Conservation (phyloP, 2,888 invertebrate species). For the Germaria angustata region DNA sequence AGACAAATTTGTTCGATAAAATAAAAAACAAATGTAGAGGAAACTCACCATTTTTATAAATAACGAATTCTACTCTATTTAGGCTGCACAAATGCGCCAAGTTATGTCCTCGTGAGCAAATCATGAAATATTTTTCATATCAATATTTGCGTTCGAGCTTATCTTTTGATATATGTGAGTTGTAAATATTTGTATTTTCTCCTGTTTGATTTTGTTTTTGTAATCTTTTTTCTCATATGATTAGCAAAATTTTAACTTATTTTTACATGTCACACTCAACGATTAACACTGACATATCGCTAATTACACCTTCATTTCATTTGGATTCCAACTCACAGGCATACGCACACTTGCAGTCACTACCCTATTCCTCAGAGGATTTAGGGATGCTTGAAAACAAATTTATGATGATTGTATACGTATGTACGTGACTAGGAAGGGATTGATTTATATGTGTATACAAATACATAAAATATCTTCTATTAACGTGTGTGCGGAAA, state of each 20-base stretch:
- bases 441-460: too few species aligned
- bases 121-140: background rate
- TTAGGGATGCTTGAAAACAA: background rate
- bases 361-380: background rate
- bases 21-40: background rate
- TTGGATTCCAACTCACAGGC: background rate
- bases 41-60: slow-evolving; percentile 6
- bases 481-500: background rate
- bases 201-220: background rate
- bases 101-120: background rate
- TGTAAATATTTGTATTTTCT: too few species aligned
- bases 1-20: background rate
- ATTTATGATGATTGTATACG: background rate
- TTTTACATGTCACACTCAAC: background rate
- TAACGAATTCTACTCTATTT: background rate
- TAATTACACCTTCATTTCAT: background rate
- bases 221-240: slow-evolving; percentile 1
- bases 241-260: slow-evolving; percentile 12
- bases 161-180: too few species aligned
- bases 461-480: too few species aligned
- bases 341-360: background rate
- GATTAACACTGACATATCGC: slow-evolving; percentile 16
- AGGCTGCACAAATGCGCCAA: background rate
- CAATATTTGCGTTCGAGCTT: too few species aligned
- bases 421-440: too few species aligned